Base-by-base conservation (phyloP, 1,140 invertebrate genomes). In the Saxidomus purpurata region DNA sequence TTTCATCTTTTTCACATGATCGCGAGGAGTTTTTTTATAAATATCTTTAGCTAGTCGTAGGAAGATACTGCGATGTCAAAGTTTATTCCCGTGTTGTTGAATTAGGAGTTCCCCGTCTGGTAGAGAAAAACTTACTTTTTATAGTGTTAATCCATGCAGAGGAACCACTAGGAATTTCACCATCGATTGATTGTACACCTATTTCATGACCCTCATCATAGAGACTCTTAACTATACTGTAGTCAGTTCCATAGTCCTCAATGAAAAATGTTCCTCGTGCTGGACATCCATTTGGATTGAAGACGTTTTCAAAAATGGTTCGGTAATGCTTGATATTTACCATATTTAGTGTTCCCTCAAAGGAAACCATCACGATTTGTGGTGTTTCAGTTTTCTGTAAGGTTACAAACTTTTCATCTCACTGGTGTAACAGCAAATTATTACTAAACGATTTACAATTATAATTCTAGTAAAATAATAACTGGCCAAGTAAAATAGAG, bases 181-280 rank as follows among this genome's bases (percentile, higher is more conserved):
- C 92, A 84, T 92, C 86, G 77, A 98, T 97, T 8, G 99, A 99
- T 94, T 98, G 97, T 1, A 98, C 97, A 0, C 97, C 98, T 90
- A 99, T 98, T 96, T 99, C 98, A 93, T 98, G 98, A 17, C 98
- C 98, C 85, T 97, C 95, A 91, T 98, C 97, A 97, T 97, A 98
- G 40, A 98, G 94, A 89, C 97, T 97, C 93, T 98, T 98, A 0
- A 98, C 97, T 90, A 98, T 97, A 87, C 97, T 97, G 94, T 98
- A 98, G 95, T 98, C 97, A 0, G 98, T 98, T 92, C 97, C 90
- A 11, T 97, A 97, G 96, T 98, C 97, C 28, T 97, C 97, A 0
- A 98, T 96, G 93, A 97, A 98, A 94, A 98, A 98, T 0, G 98
- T 98, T 0, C 97, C 97, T 69, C 96, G 96, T 31, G 98, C 97